Base-by-base conservation (phyloP, 2,797 vertebrate species). In the Pagetopsis macropterus region DNA sequence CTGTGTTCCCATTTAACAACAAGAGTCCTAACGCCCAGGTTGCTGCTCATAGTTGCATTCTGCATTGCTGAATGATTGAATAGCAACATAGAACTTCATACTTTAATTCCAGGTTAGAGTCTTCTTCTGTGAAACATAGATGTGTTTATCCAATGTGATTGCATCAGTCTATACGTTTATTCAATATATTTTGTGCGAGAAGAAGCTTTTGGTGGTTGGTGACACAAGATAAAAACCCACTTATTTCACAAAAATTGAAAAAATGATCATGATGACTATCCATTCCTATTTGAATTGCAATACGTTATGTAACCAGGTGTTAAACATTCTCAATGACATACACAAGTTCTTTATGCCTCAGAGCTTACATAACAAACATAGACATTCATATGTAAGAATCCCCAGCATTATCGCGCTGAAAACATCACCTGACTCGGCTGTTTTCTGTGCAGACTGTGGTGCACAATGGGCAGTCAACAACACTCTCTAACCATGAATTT, bases 401-500 rank as follows among this genome's bases (percentile, higher is more conserved):
- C 5, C 31, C 27, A 58, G 65, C 45, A 63, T 48, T 45, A 61
- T 48, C 65, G 37, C 6, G 11, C 51, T 60, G 43, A 77, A 84
- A 46, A 40, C 48, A 6, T 66, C 48, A 54, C 61, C 31, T 57
- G 7, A 71, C 75, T 56, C 16, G 1, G 48, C 46, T 83, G 67
- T 75, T 84, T 71, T 68, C 75, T 63, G 67, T 62, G 49, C 70
- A 64, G 70, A 63, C 52, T 19, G 21, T 23, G 17, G n/a, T 41
- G 65, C 56, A 56, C 71, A 31, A 45, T 23, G 65, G 67, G 46
- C 78, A 79, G 44, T 75, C 68, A 65, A 70, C 79, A 58, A 54
- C 75, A 51, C 65, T 65, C 63, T 37, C 19, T 71, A 67, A 85
- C 86, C 52, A 45, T 52, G 52, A 33, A 77, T 75, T 70, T 76